Evolutionary conservation across 2,113 vertebrate species (phyloP).

Genomic region (Menidia beryllina): DNA sequence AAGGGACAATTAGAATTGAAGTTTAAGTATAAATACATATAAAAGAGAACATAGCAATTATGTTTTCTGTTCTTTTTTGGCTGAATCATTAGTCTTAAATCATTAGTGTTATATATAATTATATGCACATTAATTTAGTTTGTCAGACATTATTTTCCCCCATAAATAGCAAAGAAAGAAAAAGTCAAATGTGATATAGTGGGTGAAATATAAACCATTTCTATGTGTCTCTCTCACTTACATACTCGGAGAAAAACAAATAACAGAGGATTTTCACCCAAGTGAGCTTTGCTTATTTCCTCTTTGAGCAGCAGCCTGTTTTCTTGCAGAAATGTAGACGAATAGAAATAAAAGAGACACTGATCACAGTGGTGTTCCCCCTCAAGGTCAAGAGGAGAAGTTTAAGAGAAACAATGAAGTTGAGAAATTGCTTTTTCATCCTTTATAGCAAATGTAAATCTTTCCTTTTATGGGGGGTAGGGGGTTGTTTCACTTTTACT

Average conservation of each 20-base stretch:
- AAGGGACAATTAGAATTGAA: too few species aligned
- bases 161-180: too few species aligned
- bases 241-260: conserved; percentile 23
- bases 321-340: conserved; percentile 30
- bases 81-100: too few species aligned
- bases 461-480: too few species aligned
- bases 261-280: conserved; percentile 29
- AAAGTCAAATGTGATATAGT: neutral
- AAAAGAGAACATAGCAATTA: too few species aligned
- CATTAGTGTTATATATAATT: too few species aligned
- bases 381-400: conserved; percentile 61
- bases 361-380: conserved; percentile 42
- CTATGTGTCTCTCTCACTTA: neutral
- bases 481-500: conserved; percentile 9
- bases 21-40: too few species aligned
- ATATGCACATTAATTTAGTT: too few species aligned
- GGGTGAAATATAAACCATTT: neutral
- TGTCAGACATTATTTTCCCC: too few species aligned
- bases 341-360: conserved; percentile 42
- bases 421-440: conserved; percentile 59
- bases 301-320: conserved; percentile 26
- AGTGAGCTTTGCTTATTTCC: conserved; percentile 31
- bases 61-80: too few species aligned
- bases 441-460: conserved; percentile 40
- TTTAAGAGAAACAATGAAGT: conserved; percentile 14